Conservation (phyloP, 2,113 vertebrate species). For the Sander lucioperca region DNA sequence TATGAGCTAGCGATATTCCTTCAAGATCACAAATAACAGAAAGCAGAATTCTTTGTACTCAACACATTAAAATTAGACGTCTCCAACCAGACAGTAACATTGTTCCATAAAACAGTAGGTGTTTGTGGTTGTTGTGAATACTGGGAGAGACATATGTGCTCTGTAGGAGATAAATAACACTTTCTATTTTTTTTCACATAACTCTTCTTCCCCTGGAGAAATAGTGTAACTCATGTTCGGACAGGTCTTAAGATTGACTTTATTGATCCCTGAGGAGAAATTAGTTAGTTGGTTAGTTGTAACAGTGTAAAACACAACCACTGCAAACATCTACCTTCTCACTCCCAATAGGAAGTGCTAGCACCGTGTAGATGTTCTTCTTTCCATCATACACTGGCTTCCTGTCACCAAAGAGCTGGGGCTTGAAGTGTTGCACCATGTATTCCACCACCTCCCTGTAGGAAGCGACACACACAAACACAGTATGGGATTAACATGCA, state of each 20-base stretch:
- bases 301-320: neutral
- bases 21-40: conserved; percentile 2
- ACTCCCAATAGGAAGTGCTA: conserved; percentile 95
- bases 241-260: neutral
- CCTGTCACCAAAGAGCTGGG: conserved; percentile 97
- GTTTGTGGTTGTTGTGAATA: conserved; percentile 6
- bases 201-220: neutral
- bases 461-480: conserved; percentile 26
- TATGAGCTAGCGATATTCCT: neutral
- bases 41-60: neutral
- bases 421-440: conserved; percentile 99
- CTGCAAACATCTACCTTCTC: conserved; percentile 89
- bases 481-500: conserved; percentile 19
- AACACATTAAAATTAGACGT: neutral
- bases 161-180: neutral
- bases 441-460: conserved; percentile 98
- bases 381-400: conserved; percentile 99
- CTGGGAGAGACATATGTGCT: neutral
- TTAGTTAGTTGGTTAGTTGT: neutral
- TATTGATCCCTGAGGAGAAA: conserved; percentile 24
- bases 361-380: conserved; percentile 99
- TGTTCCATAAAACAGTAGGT: neutral
- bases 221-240: neutral
- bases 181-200: conserved; percentile 2
- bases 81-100: neutral